Evolutionary conservation across 2,797 vertebrate genomes (phyloP).

Genomic region (Gobionotothen gibberifrons): DNA sequence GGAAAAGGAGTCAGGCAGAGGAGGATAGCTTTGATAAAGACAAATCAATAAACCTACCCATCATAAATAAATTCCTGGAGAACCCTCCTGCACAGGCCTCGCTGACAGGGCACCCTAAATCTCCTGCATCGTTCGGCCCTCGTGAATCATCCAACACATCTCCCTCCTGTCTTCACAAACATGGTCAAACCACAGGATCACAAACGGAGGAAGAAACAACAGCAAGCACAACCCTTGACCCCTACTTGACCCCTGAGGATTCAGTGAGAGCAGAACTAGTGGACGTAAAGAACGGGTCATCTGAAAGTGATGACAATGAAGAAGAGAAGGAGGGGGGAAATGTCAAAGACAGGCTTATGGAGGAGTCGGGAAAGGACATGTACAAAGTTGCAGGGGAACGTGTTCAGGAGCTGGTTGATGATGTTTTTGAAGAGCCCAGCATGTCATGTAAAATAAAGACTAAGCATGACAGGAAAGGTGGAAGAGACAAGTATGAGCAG

Average conservation of each 20-base stretch:
- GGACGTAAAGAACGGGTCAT: slow-evolving; percentile 85
- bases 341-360: slow-evolving; percentile 6
- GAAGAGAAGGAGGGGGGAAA: slow-evolving; percentile 75
- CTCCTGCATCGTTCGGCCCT: slow-evolving; percentile 4
- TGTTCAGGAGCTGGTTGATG: slow-evolving; percentile 73
- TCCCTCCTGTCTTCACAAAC: slow-evolving; percentile 16
- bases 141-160: slow-evolving; percentile 29
- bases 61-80: slow-evolving; percentile 44
- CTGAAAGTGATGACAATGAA: slow-evolving; percentile 85
- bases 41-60: slow-evolving; percentile 47
- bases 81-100: slow-evolving; percentile 22
- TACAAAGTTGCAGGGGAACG: slow-evolving; percentile 61
- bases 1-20: slow-evolving; percentile 22
- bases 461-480: slow-evolving; percentile 29
- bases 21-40: slow-evolving; percentile 47
- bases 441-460: slow-evolving; percentile 14
- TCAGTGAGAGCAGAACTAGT: slow-evolving; percentile 83
- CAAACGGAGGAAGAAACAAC: neutral
- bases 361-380: slow-evolving; percentile 67
- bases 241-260: slow-evolving; percentile 59
- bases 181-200: slow-evolving; percentile 6
- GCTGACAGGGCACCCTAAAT: slow-evolving; percentile 33
- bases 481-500: slow-evolving; percentile 68
- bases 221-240: slow-evolving; percentile 1
- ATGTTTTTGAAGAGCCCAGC: slow-evolving; percentile 78